Percentiles rank a stretch among this genome's conserved stretches.
Conservation (phyloP, 2,888 invertebrate genomes). For the Serrognathus titanus region DNA sequence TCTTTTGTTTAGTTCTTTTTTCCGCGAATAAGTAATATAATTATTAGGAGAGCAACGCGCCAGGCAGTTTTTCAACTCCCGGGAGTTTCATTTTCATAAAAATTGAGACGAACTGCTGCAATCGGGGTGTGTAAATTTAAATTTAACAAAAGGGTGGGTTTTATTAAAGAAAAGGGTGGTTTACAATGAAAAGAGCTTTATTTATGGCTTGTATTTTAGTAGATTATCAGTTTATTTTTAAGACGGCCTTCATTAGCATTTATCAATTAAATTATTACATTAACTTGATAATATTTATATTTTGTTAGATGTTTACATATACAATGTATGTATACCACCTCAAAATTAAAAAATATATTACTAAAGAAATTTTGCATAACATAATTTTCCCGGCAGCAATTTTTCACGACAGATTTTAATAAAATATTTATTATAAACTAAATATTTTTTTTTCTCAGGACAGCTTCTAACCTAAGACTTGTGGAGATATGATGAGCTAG, state of each 20-base stretch:
- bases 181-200: not conserved
- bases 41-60: slow-evolving; percentile 22
- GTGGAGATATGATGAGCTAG: too few species aligned
- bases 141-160: slow-evolving; percentile 28
- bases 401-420: too few species aligned
- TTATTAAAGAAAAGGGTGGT: slow-evolving; percentile 22
- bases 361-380: too few species aligned
- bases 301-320: not conserved
- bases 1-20: slow-evolving; percentile 29
- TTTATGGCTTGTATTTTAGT: not conserved
- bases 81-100: slow-evolving; percentile 7
- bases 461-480: too few species aligned
- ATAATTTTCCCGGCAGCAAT: too few species aligned
- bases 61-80: slow-evolving; percentile 16
- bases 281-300: not conserved
- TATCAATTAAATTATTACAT: not conserved
- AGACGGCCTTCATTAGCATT: too few species aligned
- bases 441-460: too few species aligned
- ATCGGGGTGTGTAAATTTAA: slow-evolving; percentile 27
- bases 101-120: slow-evolving; percentile 11
- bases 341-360: too few species aligned
- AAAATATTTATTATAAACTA: too few species aligned
- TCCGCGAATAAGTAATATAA: slow-evolving; percentile 27
- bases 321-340: too few species aligned
- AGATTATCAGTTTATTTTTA: not conserved